Evolutionary conservation across 2,888 invertebrate genomes (phyloP), one percentile per base, ranked within the genome.

Genomic region (Trachelus tabidus): DNA sequence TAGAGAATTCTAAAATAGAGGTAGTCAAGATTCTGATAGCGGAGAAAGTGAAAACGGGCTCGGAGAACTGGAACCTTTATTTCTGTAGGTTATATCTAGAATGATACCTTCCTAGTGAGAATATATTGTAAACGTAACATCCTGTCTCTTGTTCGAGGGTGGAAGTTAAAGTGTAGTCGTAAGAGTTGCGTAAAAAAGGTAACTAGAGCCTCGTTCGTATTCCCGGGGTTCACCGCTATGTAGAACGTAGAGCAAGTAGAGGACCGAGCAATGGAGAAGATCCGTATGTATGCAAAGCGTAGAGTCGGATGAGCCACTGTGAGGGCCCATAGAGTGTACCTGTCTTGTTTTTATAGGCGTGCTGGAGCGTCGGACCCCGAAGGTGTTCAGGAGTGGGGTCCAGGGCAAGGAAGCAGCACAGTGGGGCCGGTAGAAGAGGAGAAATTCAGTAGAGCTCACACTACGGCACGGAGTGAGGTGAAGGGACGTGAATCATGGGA

Each of bases 321-420:
- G 89, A 90, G 89, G 90, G 90, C 86, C 88, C 87, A 84, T 89
- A 88, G 89, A 90, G 90, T 91, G 90, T 90, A 91, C 90, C 90
- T 90, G 91, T 91, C 91, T 91, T 91, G 91, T 91, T 91, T 91
- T 91, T 91, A 90, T 90, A 91, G 89, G 90, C 89, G 89, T 87
- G 85, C 88, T 89, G 87, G 88, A 90, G 88, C 89, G 88, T 85
- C 85, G 87, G 85, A 83, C 87, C 88, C 86, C 83, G 56, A 56
- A 85, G 86, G 87, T 85, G 87, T 85, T 82, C 82, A 85, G 83
- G 79, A 81, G 84, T 82, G 84, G 81, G 81, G 82, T 75, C 73
- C 81, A 83, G 56, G 23, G 56, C 23, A 56, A 56, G 56, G 83
- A 81, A 76, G 83, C 81, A 81, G 83, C 79, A 80, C 78, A 73